Evolutionary conservation across 1,140 invertebrate genomes (phyloP), one percentile per base, ranked within the genome.

Genomic region (Himalopsyche phryganea): DNA sequence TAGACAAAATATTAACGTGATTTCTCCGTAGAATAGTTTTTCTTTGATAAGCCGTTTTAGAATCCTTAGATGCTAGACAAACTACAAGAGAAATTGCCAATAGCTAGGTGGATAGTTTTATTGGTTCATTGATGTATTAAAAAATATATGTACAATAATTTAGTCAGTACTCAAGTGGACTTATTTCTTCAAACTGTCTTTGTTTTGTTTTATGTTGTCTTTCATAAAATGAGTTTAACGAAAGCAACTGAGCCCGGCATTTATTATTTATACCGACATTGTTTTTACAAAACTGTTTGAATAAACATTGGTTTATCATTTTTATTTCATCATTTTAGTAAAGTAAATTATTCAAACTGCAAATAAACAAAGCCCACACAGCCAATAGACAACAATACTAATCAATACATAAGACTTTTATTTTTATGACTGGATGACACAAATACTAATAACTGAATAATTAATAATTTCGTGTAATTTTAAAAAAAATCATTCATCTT

Each of bases 1-100:
- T 63, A 63, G 61, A 56, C 57, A 59, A 60, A 45, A 54, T 63
- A 63, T 63, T 28, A 50, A 54, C 58, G 60, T 63, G 60, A 63
- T 63, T 61, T 63, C 46, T 55, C 33, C 49, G 47, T 63, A 63
- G 61, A 51, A 36, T 63, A 63, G 61, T 20, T 35, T 28, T 47
- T 19, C 32, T 63, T 55, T 36, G 50, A 58, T 62, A 45, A 58
- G 40, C 47, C 36, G 50, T 59, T 11, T 55, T 58, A 59, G 56
- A 55, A 17, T 40, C 42, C 42, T 42, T 63, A 63, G 57, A 48
- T 56, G 52, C 56, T 63, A 60, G 61, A 19, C n/a, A n/a, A 10
- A 41, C 11, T 18, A 14, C 19, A 45, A 45, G 33, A 32, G n/a
- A 46, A 36, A 42, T 14, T 44, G 38, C 28, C 32, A 19, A 28